Base-by-base conservation (phyloP, 2,888 invertebrate species). In the Tipula confusa region DNA sequence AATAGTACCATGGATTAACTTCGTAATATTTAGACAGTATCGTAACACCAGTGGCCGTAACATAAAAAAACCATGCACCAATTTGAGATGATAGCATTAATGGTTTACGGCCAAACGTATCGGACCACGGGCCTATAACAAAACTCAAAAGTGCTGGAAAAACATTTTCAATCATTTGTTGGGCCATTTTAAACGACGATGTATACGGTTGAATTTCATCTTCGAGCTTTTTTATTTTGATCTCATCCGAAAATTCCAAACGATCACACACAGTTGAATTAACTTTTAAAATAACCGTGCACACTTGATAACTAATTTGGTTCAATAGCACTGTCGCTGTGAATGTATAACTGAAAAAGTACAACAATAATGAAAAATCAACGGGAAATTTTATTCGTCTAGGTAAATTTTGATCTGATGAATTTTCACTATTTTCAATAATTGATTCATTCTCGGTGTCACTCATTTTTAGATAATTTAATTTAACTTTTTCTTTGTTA, bases 61-160 rank as follows among this genome's bases (percentile, higher is more conserved):
- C 48, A 15, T 86, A 87, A 9, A 87, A 85, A 1, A 85, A 43
- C 2, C 88, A 86, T 84, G 89, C 89, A 2, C 89, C 89, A 85
- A 91, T 87, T 85, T 93, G 90, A 2, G 94, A 92, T 86, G 92
- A 90, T 2, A 94, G 87, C 48, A 96, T 87, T 83, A 95, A 89
- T 9, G 95, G 94, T 87, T 94, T 93, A 80, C 95, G 91, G 29
- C 96, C 96, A 89, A 94, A 92, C 85, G 92, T 93, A 87, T 96
- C 96, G 82, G 95, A 95, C 95, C 95, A 96, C 0, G 95, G 94
- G 6, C 95, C 96, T 85, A 95, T 88, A 87, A 95, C 95, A 82
- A 95, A 90, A 83, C 94, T 93, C 7, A 94, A 88, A 79, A 94
- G 86, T 0, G 94, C 93, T 1, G 95, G 94, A 83, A 93, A 90